Conservation (phyloP, 2,113 vertebrate species). For the Pseudopipra pipra region DNA sequence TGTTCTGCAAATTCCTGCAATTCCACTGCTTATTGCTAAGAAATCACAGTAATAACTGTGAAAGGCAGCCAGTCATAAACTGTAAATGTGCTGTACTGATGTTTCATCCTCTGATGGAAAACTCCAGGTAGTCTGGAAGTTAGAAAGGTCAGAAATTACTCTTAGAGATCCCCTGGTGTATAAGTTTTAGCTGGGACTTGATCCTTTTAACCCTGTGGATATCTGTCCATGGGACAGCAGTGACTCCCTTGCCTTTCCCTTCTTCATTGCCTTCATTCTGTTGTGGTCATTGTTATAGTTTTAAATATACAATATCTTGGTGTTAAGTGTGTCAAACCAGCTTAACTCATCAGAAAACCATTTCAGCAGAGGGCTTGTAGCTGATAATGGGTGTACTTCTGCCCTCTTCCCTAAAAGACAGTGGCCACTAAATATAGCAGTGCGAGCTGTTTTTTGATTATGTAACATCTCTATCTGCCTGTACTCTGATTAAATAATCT, state of each 20-base stretch:
- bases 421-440: constrained; percentile 36
- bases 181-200: background rate
- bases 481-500: constrained; percentile 56
- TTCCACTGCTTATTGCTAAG: constrained; percentile 18
- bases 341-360: constrained; percentile 29
- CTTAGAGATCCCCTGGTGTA: background rate
- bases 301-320: background rate
- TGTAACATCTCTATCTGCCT: constrained; percentile 40
- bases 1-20: constrained; percentile 38
- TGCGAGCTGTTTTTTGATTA: background rate
- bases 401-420: background rate
- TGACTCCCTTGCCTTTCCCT: background rate
- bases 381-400: constrained; percentile 23
- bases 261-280: background rate
- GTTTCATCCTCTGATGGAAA: background rate
- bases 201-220: background rate
- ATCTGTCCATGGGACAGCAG: background rate
- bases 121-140: background rate
- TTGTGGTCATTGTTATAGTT: background rate
- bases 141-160: background rate
- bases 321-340: background rate
- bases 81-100: background rate
- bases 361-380: background rate
- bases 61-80: background rate
- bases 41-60: constrained; percentile 13